Conservation (phyloP, 2,888 invertebrate species). For the Papilio demoleus region DNA sequence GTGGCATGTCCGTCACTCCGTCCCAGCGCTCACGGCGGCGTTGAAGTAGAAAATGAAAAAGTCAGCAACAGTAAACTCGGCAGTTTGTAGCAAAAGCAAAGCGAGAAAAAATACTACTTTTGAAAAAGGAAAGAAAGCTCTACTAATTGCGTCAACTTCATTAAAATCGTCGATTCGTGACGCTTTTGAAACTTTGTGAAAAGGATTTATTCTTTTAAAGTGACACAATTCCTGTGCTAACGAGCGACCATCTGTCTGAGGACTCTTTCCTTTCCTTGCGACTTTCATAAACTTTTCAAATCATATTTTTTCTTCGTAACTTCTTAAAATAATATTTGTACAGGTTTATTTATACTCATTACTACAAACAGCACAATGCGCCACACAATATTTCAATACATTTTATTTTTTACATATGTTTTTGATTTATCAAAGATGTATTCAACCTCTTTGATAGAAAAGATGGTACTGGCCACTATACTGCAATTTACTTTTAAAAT, state of each 20-base stretch:
- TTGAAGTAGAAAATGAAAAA: constrained; percentile 4
- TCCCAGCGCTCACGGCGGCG: constrained; percentile 10
- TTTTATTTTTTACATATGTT: neutral
- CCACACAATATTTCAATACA: neutral
- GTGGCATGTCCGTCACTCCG: neutral
- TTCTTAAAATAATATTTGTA: neutral
- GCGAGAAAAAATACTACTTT: constrained; percentile 15
- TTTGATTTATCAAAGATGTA: neutral
- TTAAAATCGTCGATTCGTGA: constrained; percentile 31
- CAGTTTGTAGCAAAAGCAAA: constrained; percentile 16
- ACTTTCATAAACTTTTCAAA: constrained; percentile 32
- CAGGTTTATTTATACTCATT: neutral
- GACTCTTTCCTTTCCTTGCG: constrained; percentile 21
- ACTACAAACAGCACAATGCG: neutral
- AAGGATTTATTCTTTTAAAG: constrained; percentile 38
- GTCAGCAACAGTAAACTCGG: constrained; percentile 16
- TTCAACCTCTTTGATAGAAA: neutral
- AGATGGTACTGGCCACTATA: neutral
- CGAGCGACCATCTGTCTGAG: constrained; percentile 35
- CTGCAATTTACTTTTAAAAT: no score
- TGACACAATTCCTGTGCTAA: constrained; percentile 31
- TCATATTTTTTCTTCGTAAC: constrained; percentile 8
- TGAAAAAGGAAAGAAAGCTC: constrained; percentile 22
- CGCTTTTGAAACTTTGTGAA: constrained; percentile 30
- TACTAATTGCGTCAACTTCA: constrained; percentile 33